phyloP scores from a whole-genome alignment of 2,888 invertebrate species.

The Pelosia muscerda region DNA sequence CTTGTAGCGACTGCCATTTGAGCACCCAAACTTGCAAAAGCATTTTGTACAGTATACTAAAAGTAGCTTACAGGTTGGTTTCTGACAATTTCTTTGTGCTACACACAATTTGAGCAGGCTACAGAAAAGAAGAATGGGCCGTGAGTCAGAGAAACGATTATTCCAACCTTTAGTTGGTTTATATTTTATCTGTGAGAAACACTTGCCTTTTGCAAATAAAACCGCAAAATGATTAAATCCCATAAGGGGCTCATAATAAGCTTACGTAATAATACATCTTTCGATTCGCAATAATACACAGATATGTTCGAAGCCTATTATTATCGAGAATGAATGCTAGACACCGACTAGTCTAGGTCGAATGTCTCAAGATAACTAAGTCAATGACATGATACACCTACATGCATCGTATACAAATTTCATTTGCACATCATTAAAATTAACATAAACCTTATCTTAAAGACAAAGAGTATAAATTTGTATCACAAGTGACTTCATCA shows the following conservation, averaged over 20 bases:
- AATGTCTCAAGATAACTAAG: constrained; percentile 71
- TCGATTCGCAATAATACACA: constrained; percentile 29
- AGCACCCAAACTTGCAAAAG: too few species aligned
- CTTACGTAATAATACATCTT: constrained; percentile 33
- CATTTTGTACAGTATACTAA: too few species aligned
- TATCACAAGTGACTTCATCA: constrained; percentile 24
- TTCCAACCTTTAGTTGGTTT: constrained; percentile 3
- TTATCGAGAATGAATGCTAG: constrained; percentile 49
- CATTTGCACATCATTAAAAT: constrained; percentile 29
- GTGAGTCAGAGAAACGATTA: not conserved
- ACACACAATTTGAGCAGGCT: not conserved
- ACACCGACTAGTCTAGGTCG: constrained; percentile 51
- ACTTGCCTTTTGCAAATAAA: constrained; percentile 37
- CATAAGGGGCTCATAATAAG: constrained; percentile 24
- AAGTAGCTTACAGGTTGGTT: too few species aligned
- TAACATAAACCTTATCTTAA: constrained; percentile 29
- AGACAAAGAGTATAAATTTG: constrained; percentile 35
- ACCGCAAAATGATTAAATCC: constrained; percentile 36
- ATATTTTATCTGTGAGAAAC: constrained; percentile 36
- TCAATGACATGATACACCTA: constrained; percentile 73
- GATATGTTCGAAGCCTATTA: constrained; percentile 44
- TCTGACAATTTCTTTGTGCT: not conserved
- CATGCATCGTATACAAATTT: constrained; percentile 42
- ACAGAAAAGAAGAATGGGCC: not conserved
- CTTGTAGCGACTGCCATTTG: too few species aligned